phyloP scores from a whole-genome alignment of 2,797 vertebrate species.

The Phrynocephalus vlangalii region DNA sequence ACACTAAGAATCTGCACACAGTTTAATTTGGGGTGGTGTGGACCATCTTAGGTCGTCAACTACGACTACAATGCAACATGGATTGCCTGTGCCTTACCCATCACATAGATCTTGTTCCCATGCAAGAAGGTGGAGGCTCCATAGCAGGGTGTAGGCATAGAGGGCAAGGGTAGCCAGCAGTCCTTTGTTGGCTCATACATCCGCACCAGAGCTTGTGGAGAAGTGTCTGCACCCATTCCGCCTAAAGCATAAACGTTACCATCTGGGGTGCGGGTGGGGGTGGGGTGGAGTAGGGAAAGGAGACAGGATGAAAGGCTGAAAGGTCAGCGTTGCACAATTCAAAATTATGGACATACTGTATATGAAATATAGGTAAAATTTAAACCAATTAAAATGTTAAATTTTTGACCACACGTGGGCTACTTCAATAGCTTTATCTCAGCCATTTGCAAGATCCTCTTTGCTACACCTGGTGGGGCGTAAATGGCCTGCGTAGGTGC shows the following conservation, averaged over 20 bases:
- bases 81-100: conserved; percentile 83
- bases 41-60: neutral
- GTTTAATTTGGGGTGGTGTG: too few relatives aligned
- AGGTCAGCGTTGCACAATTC: too few relatives aligned
- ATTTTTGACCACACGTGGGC: too few relatives aligned
- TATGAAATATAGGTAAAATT: too few relatives aligned
- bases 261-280: conserved; percentile 75
- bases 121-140: conserved; percentile 90
- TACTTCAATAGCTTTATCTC: too few relatives aligned
- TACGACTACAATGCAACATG: neutral
- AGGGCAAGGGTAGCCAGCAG: conserved; percentile 89
- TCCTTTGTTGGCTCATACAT: conserved; percentile 90
- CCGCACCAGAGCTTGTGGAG: conserved; percentile 91
- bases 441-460: too few relatives aligned
- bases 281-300: conserved; percentile 44
- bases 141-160: conserved; percentile 96
- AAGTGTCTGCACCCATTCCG: conserved; percentile 93
- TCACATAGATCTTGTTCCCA: conserved; percentile 91
- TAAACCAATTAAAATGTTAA: too few relatives aligned
- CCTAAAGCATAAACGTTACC: conserved; percentile 91
- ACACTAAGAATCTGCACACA: too few relatives aligned
- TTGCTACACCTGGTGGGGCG: too few relatives aligned
- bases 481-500: too few relatives aligned
- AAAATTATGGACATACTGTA: neutral
- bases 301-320: neutral